Evolutionary conservation across 2,113 vertebrate species (phyloP), one percentile per base, ranked within the genome.

Genomic region (Amazona guildingii): DNA sequence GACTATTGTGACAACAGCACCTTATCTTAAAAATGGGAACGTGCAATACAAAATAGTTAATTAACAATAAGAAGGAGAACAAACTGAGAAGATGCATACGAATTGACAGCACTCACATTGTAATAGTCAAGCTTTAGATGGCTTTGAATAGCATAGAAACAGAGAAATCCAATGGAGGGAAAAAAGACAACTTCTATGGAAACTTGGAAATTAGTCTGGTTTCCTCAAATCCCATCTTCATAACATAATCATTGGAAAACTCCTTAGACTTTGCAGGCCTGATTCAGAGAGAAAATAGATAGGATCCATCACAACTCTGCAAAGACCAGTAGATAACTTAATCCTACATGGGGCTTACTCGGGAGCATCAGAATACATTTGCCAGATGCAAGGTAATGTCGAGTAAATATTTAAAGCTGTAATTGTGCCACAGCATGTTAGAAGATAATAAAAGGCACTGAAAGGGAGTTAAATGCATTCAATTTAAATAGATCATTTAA

Each of bases 381-480:
- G 67, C 63, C 68, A 83, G 87, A 73, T 83, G 84, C 67, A 66
- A 59, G 90, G 64, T 91, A 94, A 79, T 33, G 64, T 74, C 72
- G 90, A 49, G 90, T 92, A 94, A 97, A 93, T 93, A 92, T 92
- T 94, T 86, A 94, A 88, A 90, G 64, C 85, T 77, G 61, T 54
- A 37, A 43, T 96, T 1, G 3, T 92, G 83, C 15, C 82, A 21
- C 74, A 57, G 75, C 7, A 8, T 57, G 57, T 49, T 57, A 33
- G 66, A 66, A 67, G 74, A 75, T 28, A 46, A 57, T 23, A 86
- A 72, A 74, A 68, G 43, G n/a, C 1, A 1, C 62, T 69, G 74
- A 28, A 69, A 72, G 52, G 76, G 66, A 81, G 35, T 17, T 61
- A n/a, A 81, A 37, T 39, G 62, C 3, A 5, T 57, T 48, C 28